phyloP scores from a whole-genome alignment of 2,888 invertebrate genomes.

The Vannuccia rotundouncinata region DNA sequence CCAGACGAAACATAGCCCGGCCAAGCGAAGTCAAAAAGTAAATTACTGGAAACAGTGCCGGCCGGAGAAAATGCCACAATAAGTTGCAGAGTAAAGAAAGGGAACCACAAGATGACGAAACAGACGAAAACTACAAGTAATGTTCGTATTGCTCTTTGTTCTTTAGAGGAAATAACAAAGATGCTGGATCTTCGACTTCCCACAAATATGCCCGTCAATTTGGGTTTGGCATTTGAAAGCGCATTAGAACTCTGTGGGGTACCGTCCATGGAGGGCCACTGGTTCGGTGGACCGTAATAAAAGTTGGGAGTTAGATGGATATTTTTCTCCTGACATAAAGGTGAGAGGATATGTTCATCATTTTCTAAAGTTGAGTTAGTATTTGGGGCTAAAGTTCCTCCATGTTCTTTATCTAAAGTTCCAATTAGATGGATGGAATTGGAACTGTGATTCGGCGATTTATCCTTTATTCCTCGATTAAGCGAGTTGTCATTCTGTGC shows the following conservation, averaged over 20 bases:
- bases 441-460: neutral
- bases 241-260: neutral
- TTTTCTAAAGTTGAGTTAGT: too few relatives aligned
- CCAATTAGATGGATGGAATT: too few relatives aligned
- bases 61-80: conserved; percentile 27
- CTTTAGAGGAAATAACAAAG: conserved; percentile 36
- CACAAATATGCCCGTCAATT: neutral
- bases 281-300: neutral
- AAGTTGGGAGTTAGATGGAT: neutral
- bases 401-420: too few relatives aligned
- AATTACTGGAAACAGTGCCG: neutral
- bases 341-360: too few relatives aligned
- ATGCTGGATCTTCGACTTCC: neutral
- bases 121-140: conserved; percentile 37
- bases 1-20: conserved; percentile 37
- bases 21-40: conserved; percentile 39
- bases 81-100: conserved; percentile 36
- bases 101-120: conserved; percentile 39
- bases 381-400: too few relatives aligned
- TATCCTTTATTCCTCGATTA: neutral
- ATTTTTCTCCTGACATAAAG: neutral
- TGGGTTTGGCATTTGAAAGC: neutral
- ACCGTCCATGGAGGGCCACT: neutral
- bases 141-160: conserved; percentile 38
- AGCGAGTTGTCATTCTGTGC: neutral